Evolutionary conservation across 2,797 vertebrate genomes (phyloP).

Genomic region (Botia kubotai): DNA sequence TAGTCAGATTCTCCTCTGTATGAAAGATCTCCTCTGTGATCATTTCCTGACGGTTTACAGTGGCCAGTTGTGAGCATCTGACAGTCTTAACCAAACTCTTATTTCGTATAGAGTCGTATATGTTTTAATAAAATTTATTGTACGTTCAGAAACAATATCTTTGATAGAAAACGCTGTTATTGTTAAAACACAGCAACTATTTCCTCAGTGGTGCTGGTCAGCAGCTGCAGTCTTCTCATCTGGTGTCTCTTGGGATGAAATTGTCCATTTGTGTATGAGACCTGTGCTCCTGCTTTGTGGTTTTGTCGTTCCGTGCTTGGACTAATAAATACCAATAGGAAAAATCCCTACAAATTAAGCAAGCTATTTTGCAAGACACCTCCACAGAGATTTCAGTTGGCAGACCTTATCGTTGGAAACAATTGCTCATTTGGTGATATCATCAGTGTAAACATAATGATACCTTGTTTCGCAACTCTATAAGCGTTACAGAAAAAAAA

Average conservation of each 20-base stretch:
- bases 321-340: not conserved
- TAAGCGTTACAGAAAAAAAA: not conserved
- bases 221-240: conserved; percentile 17
- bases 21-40: conserved; percentile 15
- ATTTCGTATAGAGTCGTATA: too few species aligned
- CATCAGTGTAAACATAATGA: not conserved
- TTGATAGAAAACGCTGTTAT: not conserved
- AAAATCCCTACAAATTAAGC: not conserved
- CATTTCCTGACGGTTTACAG: not conserved
- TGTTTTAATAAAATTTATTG: too few species aligned
- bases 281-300: not conserved
- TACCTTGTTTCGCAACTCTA: not conserved
- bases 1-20: not conserved
- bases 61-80: conserved; percentile 18
- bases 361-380: conserved; percentile 1
- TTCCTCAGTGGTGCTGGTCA: not conserved
- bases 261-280: conserved; percentile 5
- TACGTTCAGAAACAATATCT: not conserved
- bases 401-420: conserved; percentile 15
- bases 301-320: not conserved
- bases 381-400: not conserved
- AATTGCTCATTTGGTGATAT: not conserved
- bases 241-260: not conserved
- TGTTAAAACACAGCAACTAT: not conserved
- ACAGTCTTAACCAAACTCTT: too few species aligned